A percentile compares a stretch with the other conserved stretches of the same genome.
phyloP scores from a whole-genome alignment of 2,113 vertebrate species.

The Rhegmatorhina hoffmannsi region DNA sequence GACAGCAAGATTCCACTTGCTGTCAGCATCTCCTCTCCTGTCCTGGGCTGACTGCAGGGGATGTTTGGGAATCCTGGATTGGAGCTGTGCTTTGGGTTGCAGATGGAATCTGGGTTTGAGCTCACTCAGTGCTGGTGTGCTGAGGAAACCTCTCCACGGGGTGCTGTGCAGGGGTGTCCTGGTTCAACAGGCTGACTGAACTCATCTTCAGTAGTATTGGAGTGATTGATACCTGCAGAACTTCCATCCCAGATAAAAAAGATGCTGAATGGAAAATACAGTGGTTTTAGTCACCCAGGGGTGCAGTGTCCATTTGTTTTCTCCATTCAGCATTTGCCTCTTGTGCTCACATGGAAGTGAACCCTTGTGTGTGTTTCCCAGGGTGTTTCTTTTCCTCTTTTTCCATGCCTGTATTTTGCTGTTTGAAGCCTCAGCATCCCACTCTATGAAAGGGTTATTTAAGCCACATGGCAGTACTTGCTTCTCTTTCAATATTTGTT shows the following conservation, averaged over 20 bases:
- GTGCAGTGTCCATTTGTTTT: neutral
- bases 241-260: neutral
- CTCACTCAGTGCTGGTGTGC: neutral
- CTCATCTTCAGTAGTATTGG: neutral
- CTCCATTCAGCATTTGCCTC: neutral
- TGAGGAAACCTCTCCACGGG: neutral
- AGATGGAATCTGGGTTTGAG: neutral
- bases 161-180: neutral
- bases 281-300: neutral
- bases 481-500: neutral
- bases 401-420: neutral
- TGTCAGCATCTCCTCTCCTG: conserved; percentile 3
- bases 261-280: neutral
- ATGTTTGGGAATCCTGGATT: neutral
- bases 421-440: neutral
- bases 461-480: neutral
- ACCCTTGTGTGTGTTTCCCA: neutral
- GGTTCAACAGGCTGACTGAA: neutral
- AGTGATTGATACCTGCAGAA: neutral
- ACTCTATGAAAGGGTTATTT: neutral
- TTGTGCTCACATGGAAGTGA: neutral
- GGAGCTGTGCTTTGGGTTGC: neutral
- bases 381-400: neutral
- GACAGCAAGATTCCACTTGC: conserved; percentile 10
- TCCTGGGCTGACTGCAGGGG: neutral